Evolutionary conservation across 1,140 invertebrate genomes (phyloP), one percentile per base, ranked within the genome.

Genomic region (Pseudomyrmex sp.): DNA sequence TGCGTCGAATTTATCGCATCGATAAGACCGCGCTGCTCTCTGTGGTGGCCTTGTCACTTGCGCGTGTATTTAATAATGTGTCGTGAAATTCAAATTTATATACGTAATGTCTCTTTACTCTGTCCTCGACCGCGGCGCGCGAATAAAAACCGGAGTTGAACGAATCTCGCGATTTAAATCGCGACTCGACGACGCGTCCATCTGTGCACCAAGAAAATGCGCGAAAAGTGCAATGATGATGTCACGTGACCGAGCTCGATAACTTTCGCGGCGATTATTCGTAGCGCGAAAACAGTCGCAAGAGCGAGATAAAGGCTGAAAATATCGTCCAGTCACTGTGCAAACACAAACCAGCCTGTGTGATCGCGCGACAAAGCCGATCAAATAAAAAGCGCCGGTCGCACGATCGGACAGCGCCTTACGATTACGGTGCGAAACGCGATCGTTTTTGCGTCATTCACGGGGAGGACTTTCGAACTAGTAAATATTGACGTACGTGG

Each of bases 301-400:
- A 54, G 50, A 13, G 9, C 62, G 59, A 79, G 52, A 72, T 26
- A 46, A 77, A 79, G 15, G 20, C 61, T 59, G 66, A 80, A 59
- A 59, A 80, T 80, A 80, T 72, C 75, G 63, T 69, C 50, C 75
- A 77, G 63, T 77, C 76, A 80, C 54, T 61, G 46, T 61, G 8
- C 54, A 80, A 79, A 79, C 44, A 79, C 20, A 65, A 66, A 65
- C 7, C 62, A 8, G 13, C 48, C 3, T 12, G n/a, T 26, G 15
- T 5, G 56, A 74, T 48, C 56, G 15, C 59, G 48, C 52, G 50
- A 76, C 9, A 26, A 69, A 23, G 13, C 48, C 15, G 15, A 52
- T 12, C n/a, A 3, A 35, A 46, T 1, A 59, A 73, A 46, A 59
- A 59, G 15, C 26, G n/a, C 7, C 23, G 12, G 48, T 62, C 44